Base-by-base conservation (phyloP, 2,113 vertebrate species). In the Dicentrarchus labrax region DNA sequence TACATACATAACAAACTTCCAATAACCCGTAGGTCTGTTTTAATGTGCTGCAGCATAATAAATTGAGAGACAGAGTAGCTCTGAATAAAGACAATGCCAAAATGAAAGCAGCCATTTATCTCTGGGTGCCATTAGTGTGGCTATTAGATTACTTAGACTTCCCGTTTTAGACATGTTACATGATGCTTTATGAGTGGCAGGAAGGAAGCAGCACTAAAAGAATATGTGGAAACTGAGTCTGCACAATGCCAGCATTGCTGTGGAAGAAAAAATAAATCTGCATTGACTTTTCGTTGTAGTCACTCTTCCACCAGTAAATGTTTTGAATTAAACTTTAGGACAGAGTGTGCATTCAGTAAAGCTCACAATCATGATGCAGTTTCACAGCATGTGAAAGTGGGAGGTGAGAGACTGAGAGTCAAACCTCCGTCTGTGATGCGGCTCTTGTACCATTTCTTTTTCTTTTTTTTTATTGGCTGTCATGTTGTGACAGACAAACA, bases 361-460 rank as follows among this genome's bases (percentile, higher is more conserved):
- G 39, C 41, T 74, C 66, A 38, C 72, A 54, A 76, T 78, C 43
- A 76, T 50, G 51, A 80, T 82, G 72, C 36, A 54, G 73, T 85
- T 90, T 87, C 30, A 71, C 82, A 86, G 73, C 41, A n/a, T 86
- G 72, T 80, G 80, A 81, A 86, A 89, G 90, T 91, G 84, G 85
- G 91, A 91, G 91, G 90, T 80, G 88, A 86, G 72, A 91, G 92
- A 90, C 85, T 76, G 86, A 65, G 88, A 92, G 84, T 94, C 88
- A 89, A 82, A 79, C 65, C 72, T 83, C 88, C 74, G 68, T 91
- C 83, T 90, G 83, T 85, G 75, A 79, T 79, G 71, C 47, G 22
- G 65, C 69, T 80, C 43, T 71, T 54, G 19, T 48, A 76, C 56
- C 19, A 24, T 68, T 70, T 61, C 39, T 80, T 76, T 38, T 54